A percentile compares a stretch with the other conserved stretches of the same genome.
Conservation (phyloP, 2,113 vertebrate species). For the Monarcha castaneiventris region DNA sequence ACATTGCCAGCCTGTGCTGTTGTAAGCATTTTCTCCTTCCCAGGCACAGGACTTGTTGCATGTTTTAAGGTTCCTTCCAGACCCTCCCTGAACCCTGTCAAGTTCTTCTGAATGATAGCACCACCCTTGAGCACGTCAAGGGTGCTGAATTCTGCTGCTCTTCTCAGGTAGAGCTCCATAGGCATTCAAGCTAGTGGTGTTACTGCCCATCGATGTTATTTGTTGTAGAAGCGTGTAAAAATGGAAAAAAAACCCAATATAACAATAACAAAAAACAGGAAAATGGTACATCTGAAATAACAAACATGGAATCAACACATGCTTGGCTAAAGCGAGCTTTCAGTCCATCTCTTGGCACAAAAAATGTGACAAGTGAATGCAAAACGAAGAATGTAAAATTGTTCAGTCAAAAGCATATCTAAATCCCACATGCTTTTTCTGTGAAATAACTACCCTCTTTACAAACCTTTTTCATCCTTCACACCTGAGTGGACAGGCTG, state of each 20-base stretch:
- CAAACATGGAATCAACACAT: background rate
- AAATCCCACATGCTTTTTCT: background rate
- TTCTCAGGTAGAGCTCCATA: background rate
- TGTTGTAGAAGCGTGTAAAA: background rate
- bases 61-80: background rate
- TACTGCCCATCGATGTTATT: background rate
- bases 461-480: background rate
- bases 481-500: background rate
- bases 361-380: background rate
- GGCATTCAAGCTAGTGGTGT: background rate
- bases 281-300: background rate
- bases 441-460: background rate
- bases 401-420: background rate
- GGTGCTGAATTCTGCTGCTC: background rate
- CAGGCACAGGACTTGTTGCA: background rate
- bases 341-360: background rate
- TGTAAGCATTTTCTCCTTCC: background rate
- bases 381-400: background rate
- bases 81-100: background rate
- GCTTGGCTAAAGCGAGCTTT: background rate
- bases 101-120: background rate
- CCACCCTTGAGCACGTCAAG: background rate
- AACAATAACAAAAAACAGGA: background rate
- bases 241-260: background rate
- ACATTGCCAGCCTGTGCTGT: background rate